A percentile compares a stretch with the other conserved stretches of the same genome.
phyloP scores from a whole-genome alignment of 1,140 invertebrate genomes.

The Hormaphis cornu region DNA sequence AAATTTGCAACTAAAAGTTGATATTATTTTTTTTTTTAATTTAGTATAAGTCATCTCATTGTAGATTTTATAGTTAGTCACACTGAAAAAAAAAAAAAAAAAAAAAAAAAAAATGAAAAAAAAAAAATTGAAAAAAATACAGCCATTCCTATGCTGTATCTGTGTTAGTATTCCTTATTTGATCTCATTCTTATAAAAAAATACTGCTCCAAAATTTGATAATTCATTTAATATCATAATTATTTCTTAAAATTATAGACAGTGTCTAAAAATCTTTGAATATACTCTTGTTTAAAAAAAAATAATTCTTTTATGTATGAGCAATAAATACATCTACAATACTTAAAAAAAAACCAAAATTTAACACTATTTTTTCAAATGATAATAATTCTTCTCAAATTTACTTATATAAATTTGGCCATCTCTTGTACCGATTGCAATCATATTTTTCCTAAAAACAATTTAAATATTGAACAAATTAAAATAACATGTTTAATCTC shows the following conservation, averaged over 20 bases:
- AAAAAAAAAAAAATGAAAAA: neutral
- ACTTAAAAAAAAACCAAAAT: no score
- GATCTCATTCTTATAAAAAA: constrained; percentile 28
- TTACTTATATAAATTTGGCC: neutral
- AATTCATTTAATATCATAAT: no score
- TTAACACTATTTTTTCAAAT: constrained; percentile 18
- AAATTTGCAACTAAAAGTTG: constrained; percentile 10
- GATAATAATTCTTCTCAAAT: neutral
- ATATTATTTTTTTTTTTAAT: constrained; percentile 17
- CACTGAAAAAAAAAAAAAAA: neutral
- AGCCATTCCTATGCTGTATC: constrained; percentile 5
- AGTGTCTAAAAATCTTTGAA: no score
- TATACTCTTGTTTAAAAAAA: no score
- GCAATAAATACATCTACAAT: no score
- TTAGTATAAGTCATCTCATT: neutral
- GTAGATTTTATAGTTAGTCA: neutral
- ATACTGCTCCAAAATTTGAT: neutral
- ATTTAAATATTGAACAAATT: neutral
- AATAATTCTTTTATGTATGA: no score
- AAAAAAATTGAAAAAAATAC: neutral
- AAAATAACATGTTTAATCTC: neutral
- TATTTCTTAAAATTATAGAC: no score
- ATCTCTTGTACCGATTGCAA: neutral
- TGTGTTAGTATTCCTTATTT: constrained; percentile 18
- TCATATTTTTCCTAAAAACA: neutral